Evolutionary conservation across 92 coral and sea anemone species (phyloP).

Genomic region (Nematostella vectensis): DNA sequence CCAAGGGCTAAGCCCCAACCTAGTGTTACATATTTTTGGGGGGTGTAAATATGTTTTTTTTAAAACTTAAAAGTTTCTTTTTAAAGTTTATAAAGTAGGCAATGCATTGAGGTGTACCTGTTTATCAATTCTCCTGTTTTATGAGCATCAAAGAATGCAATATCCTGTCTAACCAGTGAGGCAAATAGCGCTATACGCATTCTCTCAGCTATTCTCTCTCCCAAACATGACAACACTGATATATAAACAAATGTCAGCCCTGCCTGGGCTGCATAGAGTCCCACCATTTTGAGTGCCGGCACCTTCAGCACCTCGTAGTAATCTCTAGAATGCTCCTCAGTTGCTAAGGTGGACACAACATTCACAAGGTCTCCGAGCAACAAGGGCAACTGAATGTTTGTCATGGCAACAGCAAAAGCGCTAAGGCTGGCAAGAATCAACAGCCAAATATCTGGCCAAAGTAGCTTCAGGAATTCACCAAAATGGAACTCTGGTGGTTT

Average conservation of each 20-base stretch:
- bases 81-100: no score
- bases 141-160: conserved; percentile 95
- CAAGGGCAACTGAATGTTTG: conserved; percentile 75
- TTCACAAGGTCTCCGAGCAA: conserved; percentile 88
- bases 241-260: conserved; percentile 82
- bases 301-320: conserved; percentile 55
- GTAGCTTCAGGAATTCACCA: conserved; percentile 58
- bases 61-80: no score
- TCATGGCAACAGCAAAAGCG: conserved; percentile 94
- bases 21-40: no score
- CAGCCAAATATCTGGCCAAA: conserved; percentile 91
- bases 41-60: no score
- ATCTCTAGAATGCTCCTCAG: conserved; percentile 57
- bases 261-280: conserved; percentile 72
- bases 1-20: no score
- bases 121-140: conserved; percentile 92
- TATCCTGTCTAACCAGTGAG: conserved; percentile 78
- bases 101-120: conserved; percentile 75
- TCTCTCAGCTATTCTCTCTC: conserved; percentile 89
- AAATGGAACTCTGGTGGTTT: conserved; percentile 58
- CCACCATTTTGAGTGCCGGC: conserved; percentile 75
- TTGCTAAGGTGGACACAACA: conserved; percentile 78
- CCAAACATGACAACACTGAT: conserved; percentile 84
- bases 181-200: conserved; percentile 78
- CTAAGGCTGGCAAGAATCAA: conserved; percentile 76